Evolutionary conservation across 2,888 invertebrate genomes (phyloP).

Genomic region (Tupiocoris notatus): DNA sequence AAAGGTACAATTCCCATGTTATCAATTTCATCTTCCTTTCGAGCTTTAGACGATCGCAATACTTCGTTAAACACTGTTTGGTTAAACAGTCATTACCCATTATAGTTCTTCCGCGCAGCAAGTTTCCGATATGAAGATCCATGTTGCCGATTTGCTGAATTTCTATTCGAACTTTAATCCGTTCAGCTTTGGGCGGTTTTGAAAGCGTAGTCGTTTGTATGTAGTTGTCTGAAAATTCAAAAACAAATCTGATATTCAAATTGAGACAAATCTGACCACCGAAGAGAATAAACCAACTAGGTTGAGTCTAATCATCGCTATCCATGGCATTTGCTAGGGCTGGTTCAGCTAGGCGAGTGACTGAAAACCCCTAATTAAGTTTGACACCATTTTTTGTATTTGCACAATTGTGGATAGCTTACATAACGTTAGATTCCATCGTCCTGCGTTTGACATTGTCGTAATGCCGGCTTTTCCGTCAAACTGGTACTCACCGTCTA

Average conservation of each 20-base stretch:
- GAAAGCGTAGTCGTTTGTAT: constrained; percentile 58
- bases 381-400: neutral
- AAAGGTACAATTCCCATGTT: too few species aligned
- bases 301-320: too few species aligned
- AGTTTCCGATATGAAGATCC: constrained; percentile 72
- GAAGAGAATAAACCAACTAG: too few species aligned
- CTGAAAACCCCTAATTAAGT: too few species aligned
- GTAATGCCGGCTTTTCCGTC: constrained; percentile 59
- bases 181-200: constrained; percentile 54
- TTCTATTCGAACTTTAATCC: constrained; percentile 66
- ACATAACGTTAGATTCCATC: constrained; percentile 73
- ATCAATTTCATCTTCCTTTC: too few species aligned
- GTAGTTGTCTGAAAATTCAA: constrained; percentile 50
- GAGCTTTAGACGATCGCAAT: too few species aligned
- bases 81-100: too few species aligned
- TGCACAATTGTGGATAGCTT: constrained; percentile 50
- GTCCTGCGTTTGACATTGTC: constrained; percentile 60
- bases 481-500: constrained; percentile 68
- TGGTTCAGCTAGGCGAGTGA: too few species aligned
- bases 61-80: too few species aligned
- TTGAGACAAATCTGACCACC: too few species aligned
- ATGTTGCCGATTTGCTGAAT: constrained; percentile 74
- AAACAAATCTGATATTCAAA: too few species aligned
- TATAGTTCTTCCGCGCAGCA: constrained; percentile 65
- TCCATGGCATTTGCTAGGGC: too few species aligned